Percentiles rank a stretch among this genome's conserved stretches.
Evolutionary conservation across 2,888 invertebrate species (phyloP).

Genomic region (Cyrtodaria siliqua): DNA sequence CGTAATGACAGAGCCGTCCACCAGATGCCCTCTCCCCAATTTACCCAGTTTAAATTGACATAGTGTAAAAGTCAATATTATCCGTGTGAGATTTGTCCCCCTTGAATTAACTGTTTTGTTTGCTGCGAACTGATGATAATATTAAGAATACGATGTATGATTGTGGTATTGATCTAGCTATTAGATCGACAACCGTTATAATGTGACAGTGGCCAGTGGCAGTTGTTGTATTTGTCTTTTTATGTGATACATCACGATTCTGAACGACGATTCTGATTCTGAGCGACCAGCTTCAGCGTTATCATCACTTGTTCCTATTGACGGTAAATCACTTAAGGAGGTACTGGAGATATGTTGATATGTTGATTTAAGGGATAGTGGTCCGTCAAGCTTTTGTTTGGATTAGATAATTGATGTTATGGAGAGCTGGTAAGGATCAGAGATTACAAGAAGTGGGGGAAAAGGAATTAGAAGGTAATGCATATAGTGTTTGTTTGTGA

Average conservation of each 20-base stretch:
- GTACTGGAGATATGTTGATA: neutral
- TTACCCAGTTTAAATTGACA: conserved; percentile 12
- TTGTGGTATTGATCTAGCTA: conserved; percentile 53
- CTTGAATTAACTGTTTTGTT: conserved; percentile 48
- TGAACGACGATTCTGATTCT: neutral
- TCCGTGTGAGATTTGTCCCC: conserved; percentile 45
- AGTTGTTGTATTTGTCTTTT: conserved; percentile 23
- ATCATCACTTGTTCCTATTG: neutral
- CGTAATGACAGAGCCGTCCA: too few species aligned
- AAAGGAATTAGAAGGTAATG: too few species aligned
- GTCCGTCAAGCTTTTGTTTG: neutral
- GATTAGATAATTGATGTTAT: too few species aligned
- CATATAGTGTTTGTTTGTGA: too few species aligned
- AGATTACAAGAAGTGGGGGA: too few species aligned
- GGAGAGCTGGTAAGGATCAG: too few species aligned
- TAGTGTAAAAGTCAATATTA: conserved; percentile 41
- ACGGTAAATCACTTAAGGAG: conserved; percentile 6
- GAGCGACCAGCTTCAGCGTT: too few species aligned
- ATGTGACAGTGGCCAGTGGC: conserved; percentile 53
- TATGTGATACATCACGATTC: conserved; percentile 9
- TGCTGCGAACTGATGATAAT: conserved; percentile 35
- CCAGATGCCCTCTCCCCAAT: neutral
- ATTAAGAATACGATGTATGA: conserved; percentile 59
- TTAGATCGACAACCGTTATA: conserved; percentile 54
- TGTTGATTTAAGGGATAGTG: conserved; percentile 8